Percentiles rank a stretch among this genome's conserved stretches.
Evolutionary conservation across 2,888 invertebrate species (phyloP).

Genomic region (Papilio gigon): DNA sequence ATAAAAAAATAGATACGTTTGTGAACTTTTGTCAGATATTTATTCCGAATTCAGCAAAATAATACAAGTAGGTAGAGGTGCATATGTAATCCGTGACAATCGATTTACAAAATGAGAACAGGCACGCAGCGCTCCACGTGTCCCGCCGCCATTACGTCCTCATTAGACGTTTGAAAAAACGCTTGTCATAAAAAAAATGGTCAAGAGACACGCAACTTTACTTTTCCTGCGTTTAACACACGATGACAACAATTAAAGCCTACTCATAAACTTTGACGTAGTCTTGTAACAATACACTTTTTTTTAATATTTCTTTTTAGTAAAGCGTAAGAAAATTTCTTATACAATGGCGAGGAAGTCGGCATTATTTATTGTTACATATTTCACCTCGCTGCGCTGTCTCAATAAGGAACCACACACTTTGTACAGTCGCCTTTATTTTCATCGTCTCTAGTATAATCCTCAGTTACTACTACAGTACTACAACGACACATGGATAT

Average conservation of each 20-base stretch:
- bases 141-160: not conserved
- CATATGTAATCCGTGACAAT: not conserved
- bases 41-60: no score
- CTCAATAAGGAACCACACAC: not conserved
- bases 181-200: slow-evolving; percentile 8
- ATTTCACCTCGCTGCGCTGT: not conserved
- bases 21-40: no score
- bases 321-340: not conserved
- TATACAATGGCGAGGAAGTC: slow-evolving; percentile 8
- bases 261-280: not conserved
- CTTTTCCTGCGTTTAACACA: not conserved
- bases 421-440: no score
- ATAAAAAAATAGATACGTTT: not conserved
- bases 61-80: no score
- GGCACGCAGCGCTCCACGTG: not conserved
- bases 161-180: not conserved
- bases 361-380: not conserved
- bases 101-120: not conserved
- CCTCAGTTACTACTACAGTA: no score
- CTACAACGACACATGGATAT: no score
- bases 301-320: not conserved
- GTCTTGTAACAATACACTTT: not conserved
- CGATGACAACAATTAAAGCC: not conserved
- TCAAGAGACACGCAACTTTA: not conserved
- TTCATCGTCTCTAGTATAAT: no score